A percentile compares a stretch with the other conserved stretches of the same genome.
Conservation (phyloP, 2,113 vertebrate genomes). For the Cettia cetti region DNA sequence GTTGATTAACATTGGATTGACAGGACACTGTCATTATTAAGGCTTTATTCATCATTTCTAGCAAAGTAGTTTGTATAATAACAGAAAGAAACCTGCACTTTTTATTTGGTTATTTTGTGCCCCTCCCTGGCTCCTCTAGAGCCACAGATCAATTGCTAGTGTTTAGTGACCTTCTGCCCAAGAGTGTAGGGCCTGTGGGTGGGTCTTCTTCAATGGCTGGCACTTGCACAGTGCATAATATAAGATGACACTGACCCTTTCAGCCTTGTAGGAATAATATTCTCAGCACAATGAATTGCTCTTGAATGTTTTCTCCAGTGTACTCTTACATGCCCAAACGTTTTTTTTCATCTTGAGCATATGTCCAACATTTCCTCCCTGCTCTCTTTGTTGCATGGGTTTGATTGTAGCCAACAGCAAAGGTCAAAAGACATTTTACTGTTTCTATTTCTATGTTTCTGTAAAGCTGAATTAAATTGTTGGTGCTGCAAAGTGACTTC, state of each 20-base stretch:
- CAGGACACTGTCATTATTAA: not conserved
- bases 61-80: not conserved
- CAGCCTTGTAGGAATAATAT: not conserved
- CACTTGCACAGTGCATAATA: not conserved
- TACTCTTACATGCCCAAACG: not conserved
- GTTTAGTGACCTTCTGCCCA: conserved; percentile 28
- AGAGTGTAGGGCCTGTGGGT: not conserved
- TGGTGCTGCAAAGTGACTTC: conserved; percentile 12
- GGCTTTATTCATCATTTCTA: not conserved
- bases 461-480: conserved; percentile 25
- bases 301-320: conserved; percentile 11
- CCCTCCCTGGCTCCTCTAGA: not conserved
- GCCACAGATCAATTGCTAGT: conserved; percentile 24
- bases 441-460: conserved; percentile 17
- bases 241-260: conserved; percentile 18
- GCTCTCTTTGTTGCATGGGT: not conserved
- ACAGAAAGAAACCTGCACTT: not conserved
- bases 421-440: conserved; percentile 40
- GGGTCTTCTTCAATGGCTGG: not conserved
- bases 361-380: not conserved
- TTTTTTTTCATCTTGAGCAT: not conserved
- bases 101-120: not conserved
- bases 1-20: not conserved
- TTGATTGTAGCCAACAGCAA: conserved; percentile 44
- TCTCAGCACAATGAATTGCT: conserved; percentile 3